phyloP scores from a whole-genome alignment of 2,888 invertebrate genomes.

The Allacma fusca region DNA sequence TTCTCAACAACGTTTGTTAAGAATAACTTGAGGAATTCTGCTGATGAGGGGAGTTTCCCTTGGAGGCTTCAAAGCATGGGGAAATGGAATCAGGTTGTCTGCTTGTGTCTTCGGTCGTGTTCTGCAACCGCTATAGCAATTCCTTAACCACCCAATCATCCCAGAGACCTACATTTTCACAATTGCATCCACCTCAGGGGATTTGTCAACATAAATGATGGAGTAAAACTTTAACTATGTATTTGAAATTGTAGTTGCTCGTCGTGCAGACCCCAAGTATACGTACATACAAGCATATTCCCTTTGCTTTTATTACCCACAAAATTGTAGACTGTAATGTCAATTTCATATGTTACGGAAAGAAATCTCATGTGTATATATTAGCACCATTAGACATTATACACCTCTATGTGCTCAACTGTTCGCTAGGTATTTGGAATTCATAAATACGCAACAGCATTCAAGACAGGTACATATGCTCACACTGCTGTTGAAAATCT shows the following conservation, averaged over 20 bases:
- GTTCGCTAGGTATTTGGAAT: no score
- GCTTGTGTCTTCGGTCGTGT: slow-evolving; percentile 25
- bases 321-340: no score
- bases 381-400: no score
- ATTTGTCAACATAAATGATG: slow-evolving; percentile 42
- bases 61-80: slow-evolving; percentile 30
- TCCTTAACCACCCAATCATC: slow-evolving; percentile 54
- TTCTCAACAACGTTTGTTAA: slow-evolving; percentile 20
- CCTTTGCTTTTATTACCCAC: no score
- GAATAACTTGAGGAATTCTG: slow-evolving; percentile 17
- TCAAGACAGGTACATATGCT: no score
- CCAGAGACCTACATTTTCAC: slow-evolving; percentile 55
- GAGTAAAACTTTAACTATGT: slow-evolving; percentile 38
- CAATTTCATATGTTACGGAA: no score
- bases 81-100: slow-evolving; percentile 39
- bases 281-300: not conserved
- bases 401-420: no score
- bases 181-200: slow-evolving; percentile 49
- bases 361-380: not conserved
- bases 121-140: slow-evolving; percentile 30
- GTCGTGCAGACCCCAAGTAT: not conserved
- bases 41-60: slow-evolving; percentile 27
- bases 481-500: no score
- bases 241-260: slow-evolving; percentile 6
- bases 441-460: no score